Evolutionary conservation across 2,797 vertebrate genomes (phyloP).

Genomic region (Sebastes steindachneri): DNA sequence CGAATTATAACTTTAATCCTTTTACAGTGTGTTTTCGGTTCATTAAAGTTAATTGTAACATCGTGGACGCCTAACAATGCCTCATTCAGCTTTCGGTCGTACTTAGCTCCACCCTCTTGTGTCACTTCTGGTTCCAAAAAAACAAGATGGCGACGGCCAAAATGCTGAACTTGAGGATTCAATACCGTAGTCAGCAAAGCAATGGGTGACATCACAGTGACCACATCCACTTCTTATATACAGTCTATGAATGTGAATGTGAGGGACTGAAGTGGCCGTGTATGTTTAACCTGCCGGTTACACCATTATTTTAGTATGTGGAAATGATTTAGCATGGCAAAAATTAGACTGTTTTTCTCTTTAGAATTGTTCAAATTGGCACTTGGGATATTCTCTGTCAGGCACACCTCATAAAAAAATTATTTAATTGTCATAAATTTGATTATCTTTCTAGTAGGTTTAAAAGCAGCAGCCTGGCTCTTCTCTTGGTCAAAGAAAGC

Average conservation of each 20-base stretch:
- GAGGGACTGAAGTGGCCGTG: not conserved
- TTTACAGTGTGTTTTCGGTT: too few species aligned
- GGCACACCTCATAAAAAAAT: not conserved
- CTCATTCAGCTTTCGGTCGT: too few species aligned
- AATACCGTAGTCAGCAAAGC: too few species aligned
- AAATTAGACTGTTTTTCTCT: not conserved
- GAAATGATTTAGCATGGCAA: not conserved
- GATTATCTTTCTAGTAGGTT: not conserved
- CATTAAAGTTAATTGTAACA: not conserved
- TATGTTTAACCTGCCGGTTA: not conserved
- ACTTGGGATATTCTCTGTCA: not conserved
- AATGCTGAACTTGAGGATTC: too few species aligned
- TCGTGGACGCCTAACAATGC: too few species aligned
- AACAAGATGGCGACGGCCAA: too few species aligned
- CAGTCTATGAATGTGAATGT: too few species aligned
- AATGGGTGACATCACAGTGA: too few species aligned
- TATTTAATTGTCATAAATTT: not conserved
- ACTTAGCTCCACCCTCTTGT: too few species aligned
- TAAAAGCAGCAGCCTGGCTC: not conserved
- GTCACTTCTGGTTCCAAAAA: too few species aligned
- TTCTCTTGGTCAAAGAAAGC: not conserved
- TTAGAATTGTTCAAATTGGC: not conserved
- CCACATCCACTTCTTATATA: too few species aligned
- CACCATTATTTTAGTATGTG: not conserved
- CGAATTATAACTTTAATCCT: too few species aligned